phyloP scores from a whole-genome alignment of 2,888 invertebrate species.

The Campoplex nolae region DNA sequence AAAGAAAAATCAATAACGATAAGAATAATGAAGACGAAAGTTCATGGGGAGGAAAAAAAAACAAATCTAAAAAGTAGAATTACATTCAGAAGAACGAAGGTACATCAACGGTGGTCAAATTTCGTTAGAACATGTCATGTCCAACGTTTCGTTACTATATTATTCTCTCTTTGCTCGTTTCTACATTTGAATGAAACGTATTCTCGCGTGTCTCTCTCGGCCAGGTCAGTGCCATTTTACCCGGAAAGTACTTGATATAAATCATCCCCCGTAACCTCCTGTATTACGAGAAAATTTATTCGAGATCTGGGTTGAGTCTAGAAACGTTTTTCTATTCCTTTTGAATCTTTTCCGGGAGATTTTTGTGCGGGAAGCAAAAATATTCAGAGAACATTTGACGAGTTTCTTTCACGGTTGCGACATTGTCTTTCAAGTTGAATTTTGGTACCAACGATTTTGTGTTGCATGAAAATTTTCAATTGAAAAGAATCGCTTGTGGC shows the following conservation, averaged over 20 bases:
- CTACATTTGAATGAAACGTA: slow-evolving; percentile 37
- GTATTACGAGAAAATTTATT: slow-evolving; percentile 58
- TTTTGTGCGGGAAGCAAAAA: slow-evolving; percentile 13
- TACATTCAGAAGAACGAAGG: neutral
- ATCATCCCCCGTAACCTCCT: slow-evolving; percentile 38
- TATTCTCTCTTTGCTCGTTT: neutral
- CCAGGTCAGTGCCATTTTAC: slow-evolving; percentile 41
- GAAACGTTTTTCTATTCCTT: slow-evolving; percentile 45
- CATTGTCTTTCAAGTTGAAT: slow-evolving; percentile 5
- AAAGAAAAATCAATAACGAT: neutral
- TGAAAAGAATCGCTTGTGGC: neutral
- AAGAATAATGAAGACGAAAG: too few species aligned
- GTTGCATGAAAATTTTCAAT: neutral
- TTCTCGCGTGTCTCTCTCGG: slow-evolving; percentile 59
- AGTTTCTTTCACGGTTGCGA: slow-evolving; percentile 8
- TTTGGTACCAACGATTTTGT: neutral
- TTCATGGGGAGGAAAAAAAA: too few species aligned
- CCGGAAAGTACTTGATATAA: slow-evolving; percentile 50
- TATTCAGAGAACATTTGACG: slow-evolving; percentile 34
- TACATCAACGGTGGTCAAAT: neutral
- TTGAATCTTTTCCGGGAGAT: slow-evolving; percentile 49
- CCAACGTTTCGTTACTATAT: neutral
- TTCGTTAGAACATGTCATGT: neutral
- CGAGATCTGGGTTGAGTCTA: slow-evolving; percentile 42
- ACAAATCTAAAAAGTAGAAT: neutral